Base-by-base conservation (phyloP, 1,140 invertebrate genomes). In the Leguminivora glycinivorella region DNA sequence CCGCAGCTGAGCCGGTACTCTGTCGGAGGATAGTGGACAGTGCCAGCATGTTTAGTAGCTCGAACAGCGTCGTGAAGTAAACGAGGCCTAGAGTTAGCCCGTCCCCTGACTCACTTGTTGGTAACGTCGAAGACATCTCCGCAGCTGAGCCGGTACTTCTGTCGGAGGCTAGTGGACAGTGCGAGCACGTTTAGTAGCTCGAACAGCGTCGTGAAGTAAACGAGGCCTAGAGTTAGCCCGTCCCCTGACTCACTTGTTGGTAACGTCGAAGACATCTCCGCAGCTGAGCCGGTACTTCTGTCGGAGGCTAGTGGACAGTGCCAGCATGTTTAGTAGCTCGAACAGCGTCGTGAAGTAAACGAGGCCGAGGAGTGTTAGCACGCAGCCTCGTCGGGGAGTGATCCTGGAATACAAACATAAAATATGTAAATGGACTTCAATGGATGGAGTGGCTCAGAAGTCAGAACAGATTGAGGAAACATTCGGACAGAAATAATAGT, bases 221-320 rank as follows among this genome's bases (percentile, higher is more conserved):
- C 89, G 72, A 94, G 91, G 6, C 94, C 94, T 60, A 94, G 83
- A 1, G 93, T 93, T 2, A 95, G 84, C 43, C 91, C 92, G 2
- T n/a, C n/a, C n/a, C n/a, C n/a, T n/a, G n/a, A 93, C 93, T 93
- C 81, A 95, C 94, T 95, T 95, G 87, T 95, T 95, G 67, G 93
- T 94, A 77, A 95, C 95, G 81, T 95, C 95, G 68, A 94, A 85
- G 9, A 94, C 93, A 75, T 95, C 94, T 56, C 93, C 93, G 73
- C 92, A 88, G 74, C 92, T 93, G 1, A 95, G 90, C 34, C 93
- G 90, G 83, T 94, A 94, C 75, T 93, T 93, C 76, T 93, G 93
- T 0, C 93, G 82, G 68, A 94, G 91, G 47, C 80, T 84, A 12
- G 94, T 95, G 74, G 92, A 92, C 71, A 94, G 82, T 14, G 93